Evolutionary conservation across 2,797 vertebrate genomes (phyloP).

Genomic region (Acanthornis magna): DNA sequence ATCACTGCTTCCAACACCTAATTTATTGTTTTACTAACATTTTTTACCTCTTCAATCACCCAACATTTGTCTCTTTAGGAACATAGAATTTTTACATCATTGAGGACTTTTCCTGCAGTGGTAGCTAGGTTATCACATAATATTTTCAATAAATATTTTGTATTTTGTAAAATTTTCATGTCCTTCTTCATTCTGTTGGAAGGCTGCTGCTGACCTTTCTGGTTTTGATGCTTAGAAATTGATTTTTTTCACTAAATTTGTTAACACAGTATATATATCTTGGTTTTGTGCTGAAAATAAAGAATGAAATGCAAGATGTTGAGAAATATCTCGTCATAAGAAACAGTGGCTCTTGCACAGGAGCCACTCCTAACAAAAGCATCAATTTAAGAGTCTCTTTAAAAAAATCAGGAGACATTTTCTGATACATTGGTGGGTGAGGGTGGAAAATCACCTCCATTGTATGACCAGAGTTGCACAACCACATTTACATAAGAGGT

Average conservation of each 20-base stretch:
- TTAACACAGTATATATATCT: background rate
- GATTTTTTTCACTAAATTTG: background rate
- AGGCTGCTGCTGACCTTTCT: background rate
- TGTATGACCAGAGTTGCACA: background rate
- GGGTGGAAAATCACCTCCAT: background rate
- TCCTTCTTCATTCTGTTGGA: background rate
- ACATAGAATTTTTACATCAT: background rate
- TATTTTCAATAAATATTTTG: background rate
- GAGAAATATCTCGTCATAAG: background rate
- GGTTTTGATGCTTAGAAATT: background rate
- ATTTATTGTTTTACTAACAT: background rate
- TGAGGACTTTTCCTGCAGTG: background rate
- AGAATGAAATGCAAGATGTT: background rate
- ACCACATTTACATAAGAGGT: background rate
- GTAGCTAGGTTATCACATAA: background rate
- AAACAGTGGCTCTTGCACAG: background rate
- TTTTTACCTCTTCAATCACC: background rate
- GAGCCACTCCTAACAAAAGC: background rate
- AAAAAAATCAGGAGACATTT: background rate
- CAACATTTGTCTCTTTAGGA: background rate
- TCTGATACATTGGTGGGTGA: fast-evolving
- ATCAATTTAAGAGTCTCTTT: background rate
- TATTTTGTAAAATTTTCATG: background rate
- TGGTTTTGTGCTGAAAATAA: background rate
- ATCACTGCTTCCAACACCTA: background rate